Base-by-base conservation (phyloP, 1,140 invertebrate species). In the Drosophila quadrilineata region DNA sequence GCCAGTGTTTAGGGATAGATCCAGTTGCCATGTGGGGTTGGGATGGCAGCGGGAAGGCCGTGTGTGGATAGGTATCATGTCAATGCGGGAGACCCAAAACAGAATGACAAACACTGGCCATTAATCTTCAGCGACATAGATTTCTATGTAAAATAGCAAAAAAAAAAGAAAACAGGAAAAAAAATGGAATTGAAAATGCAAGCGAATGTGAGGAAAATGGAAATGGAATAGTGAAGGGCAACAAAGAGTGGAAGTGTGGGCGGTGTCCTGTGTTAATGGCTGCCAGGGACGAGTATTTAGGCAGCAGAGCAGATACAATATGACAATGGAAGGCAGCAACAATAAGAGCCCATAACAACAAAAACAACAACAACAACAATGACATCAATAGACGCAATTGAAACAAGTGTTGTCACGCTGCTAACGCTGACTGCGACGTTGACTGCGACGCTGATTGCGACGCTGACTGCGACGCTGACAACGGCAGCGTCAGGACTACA, bases 311-410 rank as follows among this genome's bases (percentile, higher is more conserved):
- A 57, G 53, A 48, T 46, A 46, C 31, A 19, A 2, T 33, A 14
- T 31, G 48, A 64, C 60, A 64, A 64, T 58, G 35, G 53, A 17
- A 12, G 9, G 14, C 14, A 40, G 40, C 26, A 50, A 31, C 46
- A 59, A 16, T 16, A 50, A 26, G 24, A 31, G 9, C 16, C n/a
- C 38, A 9, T 9, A 56, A n/a, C 12, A 57, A 40, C 22, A 54
- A 26, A 31, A 46, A 19, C 12, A 16, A 33, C 43, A 19, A 33
- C 35, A 33, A 49, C 17, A 62, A 53, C 64, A 67, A 48, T 62
- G 64, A 62, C 64, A 67, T 53, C 64, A 67, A 67, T 67, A 62
- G 64, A 58, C 58, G 64, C 58, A 67, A 67, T 67, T 63, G 64
- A 67, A 67, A 67, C 64, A 67, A 67, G 64, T 62, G 58, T 67